Base-by-base conservation (phyloP, 2,888 invertebrate species). In the Xylota segnis region DNA sequence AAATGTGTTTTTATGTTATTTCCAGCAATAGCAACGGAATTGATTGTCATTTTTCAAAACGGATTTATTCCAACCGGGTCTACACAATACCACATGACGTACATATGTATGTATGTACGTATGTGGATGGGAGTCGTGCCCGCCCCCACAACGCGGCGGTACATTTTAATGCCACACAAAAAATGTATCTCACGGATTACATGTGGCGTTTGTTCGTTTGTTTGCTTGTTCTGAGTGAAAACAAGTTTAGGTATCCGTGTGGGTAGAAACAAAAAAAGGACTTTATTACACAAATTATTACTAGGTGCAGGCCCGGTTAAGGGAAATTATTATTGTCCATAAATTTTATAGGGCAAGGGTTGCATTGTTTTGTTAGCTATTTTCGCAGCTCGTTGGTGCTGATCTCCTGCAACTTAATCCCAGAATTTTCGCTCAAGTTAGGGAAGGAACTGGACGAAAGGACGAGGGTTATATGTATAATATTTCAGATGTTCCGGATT, bases 31-130 rank as follows among this genome's bases (percentile, higher is more conserved):
- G 40, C 50, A 29, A 52, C 40, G 4, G 43, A 74, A 74, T 65
- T 56, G 75, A 56, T 65, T 65, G 75, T 45, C 65, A 45, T 75
- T 75, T 75, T 75, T 75, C 65, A 47, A 34, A 65, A 56, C 18
- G 75, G 45, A 37, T 75, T 63, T 65, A 58, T 34, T 32, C 37
- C 75, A 32, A 9, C 56, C 10, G 6, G 37, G 12, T 27, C 37
- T 47, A 45, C 14, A 32, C 32, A 37, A 37, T 23, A 23, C 23
- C 2, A 23, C 23, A 63, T 58, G n/a, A n/a, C n/a, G n/a, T n/a
- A n/a, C n/a, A n/a, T n/a, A n/a, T n/a, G n/a, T n/a, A n/a, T n/a
- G n/a, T n/a, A n/a, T n/a, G n/a, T n/a, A n/a, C n/a, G n/a, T n/a
- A n/a, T n/a, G n/a, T n/a, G n/a, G n/a, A n/a, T 34, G 18, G 5